Evolutionary conservation across 1,140 invertebrate genomes (phyloP).

Genomic region (Agraylea sexmaculata): DNA sequence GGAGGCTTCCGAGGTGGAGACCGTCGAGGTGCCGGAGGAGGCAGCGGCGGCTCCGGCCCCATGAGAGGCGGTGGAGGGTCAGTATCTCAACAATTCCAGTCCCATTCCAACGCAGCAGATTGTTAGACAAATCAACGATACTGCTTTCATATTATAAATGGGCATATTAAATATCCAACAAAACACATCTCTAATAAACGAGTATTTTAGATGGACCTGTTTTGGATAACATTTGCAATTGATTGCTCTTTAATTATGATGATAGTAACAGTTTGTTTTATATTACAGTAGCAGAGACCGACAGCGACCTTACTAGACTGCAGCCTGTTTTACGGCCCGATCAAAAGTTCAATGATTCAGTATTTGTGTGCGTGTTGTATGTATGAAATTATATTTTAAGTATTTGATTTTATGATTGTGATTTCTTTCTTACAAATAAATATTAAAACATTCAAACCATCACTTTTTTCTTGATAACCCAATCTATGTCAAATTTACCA

Average conservation of each 20-base stretch:
- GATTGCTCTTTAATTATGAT: neutral
- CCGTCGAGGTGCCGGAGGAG: constrained; percentile 22
- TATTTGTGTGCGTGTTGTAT: neutral
- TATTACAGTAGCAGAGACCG: constrained; percentile 40
- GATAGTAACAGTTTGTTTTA: constrained; percentile 16
- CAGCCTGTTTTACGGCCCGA: neutral
- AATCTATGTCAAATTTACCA: neutral
- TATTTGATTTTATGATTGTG: neutral
- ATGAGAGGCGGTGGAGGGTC: constrained; percentile 50
- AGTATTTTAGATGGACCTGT: constrained; percentile 26
- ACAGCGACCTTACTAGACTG: constrained; percentile 32
- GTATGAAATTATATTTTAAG: neutral
- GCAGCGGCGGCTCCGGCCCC: constrained; percentile 38
- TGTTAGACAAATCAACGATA: constrained; percentile 8
- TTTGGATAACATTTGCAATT: constrained; percentile 20
- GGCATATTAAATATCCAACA: constrained; percentile 23
- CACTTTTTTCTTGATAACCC: neutral
- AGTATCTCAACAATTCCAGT: constrained; percentile 15
- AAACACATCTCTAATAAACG: constrained; percentile 21
- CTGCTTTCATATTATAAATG: constrained; percentile 17
- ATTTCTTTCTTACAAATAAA: neutral
- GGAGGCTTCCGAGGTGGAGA: constrained; percentile 29
- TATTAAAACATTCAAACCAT: neutral
- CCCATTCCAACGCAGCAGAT: constrained; percentile 14
- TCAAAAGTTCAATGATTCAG: neutral